A percentile compares a stretch with the other conserved stretches of the same genome.
Conservation (phyloP, 2,797 vertebrate genomes). For the Hemitrygon akajei region DNA sequence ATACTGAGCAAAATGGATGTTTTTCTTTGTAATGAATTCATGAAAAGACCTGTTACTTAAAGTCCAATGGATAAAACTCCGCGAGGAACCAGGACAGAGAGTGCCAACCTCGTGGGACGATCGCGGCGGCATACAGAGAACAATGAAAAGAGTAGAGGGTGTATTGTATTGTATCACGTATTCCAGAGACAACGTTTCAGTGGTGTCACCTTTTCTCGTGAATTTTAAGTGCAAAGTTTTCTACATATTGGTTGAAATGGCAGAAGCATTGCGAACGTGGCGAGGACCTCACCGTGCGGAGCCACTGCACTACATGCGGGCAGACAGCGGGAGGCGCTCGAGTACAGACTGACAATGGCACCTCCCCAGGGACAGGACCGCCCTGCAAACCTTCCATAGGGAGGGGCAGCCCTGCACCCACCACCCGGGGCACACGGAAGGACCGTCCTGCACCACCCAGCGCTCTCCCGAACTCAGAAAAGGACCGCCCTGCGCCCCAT, state of each 20-base stretch:
- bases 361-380: constrained; percentile 37
- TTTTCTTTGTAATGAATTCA: not conserved
- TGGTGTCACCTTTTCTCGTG: not conserved
- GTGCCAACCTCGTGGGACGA: not conserved
- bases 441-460: no score
- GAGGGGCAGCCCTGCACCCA: no score
- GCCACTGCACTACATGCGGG: not conserved
- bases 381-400: not conserved
- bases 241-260: not conserved
- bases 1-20: not conserved
- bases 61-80: not conserved
- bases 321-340: not conserved
- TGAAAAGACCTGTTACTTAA: not conserved
- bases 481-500: no score
- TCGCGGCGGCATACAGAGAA: not conserved
- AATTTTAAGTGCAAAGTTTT: not conserved
- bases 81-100: not conserved
- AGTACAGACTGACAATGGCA: not conserved
- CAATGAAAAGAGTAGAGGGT: not conserved
- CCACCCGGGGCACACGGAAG: no score
- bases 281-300: not conserved
- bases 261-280: not conserved
- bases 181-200: not conserved
- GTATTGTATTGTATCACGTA: not conserved
- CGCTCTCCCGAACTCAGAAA: no score